phyloP scores from a whole-genome alignment of 2,797 vertebrate genomes.

The Coregonus ussuriensis region DNA sequence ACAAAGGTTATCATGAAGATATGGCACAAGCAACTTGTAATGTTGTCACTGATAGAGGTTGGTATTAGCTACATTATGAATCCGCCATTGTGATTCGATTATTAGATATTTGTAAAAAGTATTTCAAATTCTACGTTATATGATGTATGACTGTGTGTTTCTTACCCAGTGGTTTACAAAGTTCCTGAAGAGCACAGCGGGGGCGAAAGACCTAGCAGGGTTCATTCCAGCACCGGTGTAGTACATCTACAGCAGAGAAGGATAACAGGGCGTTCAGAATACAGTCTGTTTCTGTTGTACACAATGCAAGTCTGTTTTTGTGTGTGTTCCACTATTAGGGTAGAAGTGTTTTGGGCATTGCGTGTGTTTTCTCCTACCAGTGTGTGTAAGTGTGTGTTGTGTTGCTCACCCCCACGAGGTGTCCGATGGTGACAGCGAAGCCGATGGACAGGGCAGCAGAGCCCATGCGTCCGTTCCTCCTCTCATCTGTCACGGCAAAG shows the following conservation, averaged over 20 bases:
- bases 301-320: too few species aligned
- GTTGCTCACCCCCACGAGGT: conserved; percentile 89
- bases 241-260: conserved; percentile 80
- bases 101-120: too few species aligned
- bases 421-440: conserved; percentile 89
- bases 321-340: not conserved
- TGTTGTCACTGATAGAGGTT: not conserved
- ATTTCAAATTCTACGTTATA: too few species aligned
- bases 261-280: conserved; percentile 10
- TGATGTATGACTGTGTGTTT: not conserved
- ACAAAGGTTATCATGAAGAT: not conserved
- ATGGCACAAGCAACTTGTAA: not conserved
- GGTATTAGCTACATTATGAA: not conserved
- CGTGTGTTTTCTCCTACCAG: too few species aligned
- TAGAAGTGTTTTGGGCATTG: not conserved
- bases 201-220: conserved; percentile 91
- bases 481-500: conserved; percentile 91
- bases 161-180: conserved; percentile 95
- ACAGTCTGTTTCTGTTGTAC: not conserved
- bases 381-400: too few species aligned
- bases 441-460: conserved; percentile 91
- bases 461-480: conserved; percentile 85
- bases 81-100: not conserved
- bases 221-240: conserved; percentile 95
- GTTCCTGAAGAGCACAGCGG: conserved; percentile 90